phyloP scores from a whole-genome alignment of 2,888 invertebrate species.

The Drosophila flavopinicola region DNA sequence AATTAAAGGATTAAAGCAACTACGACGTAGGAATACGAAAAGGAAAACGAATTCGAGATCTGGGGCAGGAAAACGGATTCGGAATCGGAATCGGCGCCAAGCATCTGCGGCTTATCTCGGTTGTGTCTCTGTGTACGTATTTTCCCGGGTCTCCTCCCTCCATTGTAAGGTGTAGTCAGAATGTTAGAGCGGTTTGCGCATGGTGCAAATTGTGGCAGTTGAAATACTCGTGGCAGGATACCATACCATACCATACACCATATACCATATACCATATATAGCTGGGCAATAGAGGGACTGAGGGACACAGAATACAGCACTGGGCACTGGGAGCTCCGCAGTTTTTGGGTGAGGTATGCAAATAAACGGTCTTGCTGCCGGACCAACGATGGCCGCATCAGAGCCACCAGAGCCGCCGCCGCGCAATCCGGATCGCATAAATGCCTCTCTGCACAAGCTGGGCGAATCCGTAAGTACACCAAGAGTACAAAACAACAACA shows the following conservation, averaged over 20 bases:
- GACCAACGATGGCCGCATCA: constrained; percentile 84
- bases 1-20: constrained; percentile 43
- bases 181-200: constrained; percentile 58
- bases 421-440: constrained; percentile 85
- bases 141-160: constrained; percentile 41
- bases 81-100: constrained; percentile 23
- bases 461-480: constrained; percentile 84
- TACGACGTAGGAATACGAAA: not conserved
- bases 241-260: constrained; percentile 8
- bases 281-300: constrained; percentile 31
- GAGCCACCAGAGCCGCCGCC: constrained; percentile 85
- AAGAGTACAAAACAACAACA: constrained; percentile 45
- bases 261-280: constrained; percentile 7
- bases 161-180: constrained; percentile 54
- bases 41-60: not conserved
- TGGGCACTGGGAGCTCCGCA: constrained; percentile 13
- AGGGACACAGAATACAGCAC: constrained; percentile 12
- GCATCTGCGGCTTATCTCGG: constrained; percentile 48
- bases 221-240: constrained; percentile 41
- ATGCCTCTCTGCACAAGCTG: constrained; percentile 84
- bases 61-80: constrained; percentile 15
- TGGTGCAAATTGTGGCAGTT: constrained; percentile 58
- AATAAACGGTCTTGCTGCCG: constrained; percentile 84
- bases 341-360: constrained; percentile 80
- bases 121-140: constrained; percentile 57